Evolutionary conservation across 2,797 vertebrate species (phyloP), one percentile per base, ranked within the genome.

Genomic region (Myiotriccus ornatus): DNA sequence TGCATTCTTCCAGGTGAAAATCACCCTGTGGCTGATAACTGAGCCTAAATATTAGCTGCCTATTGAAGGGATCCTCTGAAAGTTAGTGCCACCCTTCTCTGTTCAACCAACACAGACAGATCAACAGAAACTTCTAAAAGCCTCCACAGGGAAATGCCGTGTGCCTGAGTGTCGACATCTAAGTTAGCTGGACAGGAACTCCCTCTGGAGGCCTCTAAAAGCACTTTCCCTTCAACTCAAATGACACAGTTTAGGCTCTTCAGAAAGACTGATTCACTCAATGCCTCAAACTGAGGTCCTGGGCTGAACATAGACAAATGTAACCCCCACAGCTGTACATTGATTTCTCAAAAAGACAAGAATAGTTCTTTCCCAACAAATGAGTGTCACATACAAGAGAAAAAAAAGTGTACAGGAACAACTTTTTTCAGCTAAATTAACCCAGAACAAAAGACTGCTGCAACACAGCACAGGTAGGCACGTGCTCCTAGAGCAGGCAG

Each of bases 181-280:
- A 87, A 60, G 15, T 85, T 60, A 67, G 22, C 5, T 71, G 69
- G 87, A 80, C 82, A 89, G 84, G 49, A 96, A 83, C 93, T 94
- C 93, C 87, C 91, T 83, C 95, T 93, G 87, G 93, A 96, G 91
- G 91, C 89, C 56, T 89, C 67, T 71, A 83, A 82, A 89, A 83
- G 89, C 34, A 83, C 32, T 62, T 57, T 32, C 17, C 27, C 62
- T 75, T 63, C 78, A 89, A 49, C 8, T 90, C 78, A 57, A 17
- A 63, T 1, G 23, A 55, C 14, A 23, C 4, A 44, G 34, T 43
- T 68, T 4, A 43, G 34, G 30, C 19, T 57, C 14, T 41, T 44
- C 41, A 55, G 25, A 90, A 84, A 78, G 69, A 55, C 23, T 52
- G 41, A 77, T 27, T 62, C 17, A 41, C 9, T 43, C 49, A 41